Base-by-base conservation (phyloP, 2,888 invertebrate genomes). In the Galerucella pusilla region DNA sequence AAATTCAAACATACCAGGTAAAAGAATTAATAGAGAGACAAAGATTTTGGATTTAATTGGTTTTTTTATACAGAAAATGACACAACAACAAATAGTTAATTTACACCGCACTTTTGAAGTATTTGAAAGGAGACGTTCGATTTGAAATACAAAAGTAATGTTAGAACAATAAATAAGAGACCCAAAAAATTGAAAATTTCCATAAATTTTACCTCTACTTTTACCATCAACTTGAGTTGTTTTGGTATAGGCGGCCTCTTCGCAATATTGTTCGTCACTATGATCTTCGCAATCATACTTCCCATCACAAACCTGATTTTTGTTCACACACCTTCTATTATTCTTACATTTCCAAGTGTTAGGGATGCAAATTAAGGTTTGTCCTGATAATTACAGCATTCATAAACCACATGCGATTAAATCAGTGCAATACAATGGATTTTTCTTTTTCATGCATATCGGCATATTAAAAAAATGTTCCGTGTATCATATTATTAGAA, bases 271-370 rank as follows among this genome's bases (percentile, higher is more conserved):
- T 85, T 91, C 90, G 81, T 91, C 91, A 82, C 89, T 89, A 75
- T 85, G 84, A 85, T 91, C 91, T 64, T 87, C 84, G 85, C 91
- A 92, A 85, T 92, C 91, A 76, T 85, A 84, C 78, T 85, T 85
- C 78, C 89, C 89, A 86, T 92, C 89, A 85, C 92, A 91, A 80
- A 87, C 85, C 83, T 88, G 88, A 84, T 85, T 80, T 73, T 83
- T 84, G 81, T 87, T 86, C 84, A 91, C 88, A 86, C 90, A 90
- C 79, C 85, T 87, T 81, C 87, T 88, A 77, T 88, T 88, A 81
- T 89, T 88, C 79, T 84, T 85, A 86, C 91, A 92, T 82, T 87
- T 88, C 88, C 90, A 91, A 85, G 90, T 88, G 81, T 88, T 88
- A 67, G 86, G 84, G 70, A 85, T 85, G 85, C 91, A 90, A 75